Conservation (phyloP, 2,113 vertebrate species). For the Hyaena hyaena region DNA sequence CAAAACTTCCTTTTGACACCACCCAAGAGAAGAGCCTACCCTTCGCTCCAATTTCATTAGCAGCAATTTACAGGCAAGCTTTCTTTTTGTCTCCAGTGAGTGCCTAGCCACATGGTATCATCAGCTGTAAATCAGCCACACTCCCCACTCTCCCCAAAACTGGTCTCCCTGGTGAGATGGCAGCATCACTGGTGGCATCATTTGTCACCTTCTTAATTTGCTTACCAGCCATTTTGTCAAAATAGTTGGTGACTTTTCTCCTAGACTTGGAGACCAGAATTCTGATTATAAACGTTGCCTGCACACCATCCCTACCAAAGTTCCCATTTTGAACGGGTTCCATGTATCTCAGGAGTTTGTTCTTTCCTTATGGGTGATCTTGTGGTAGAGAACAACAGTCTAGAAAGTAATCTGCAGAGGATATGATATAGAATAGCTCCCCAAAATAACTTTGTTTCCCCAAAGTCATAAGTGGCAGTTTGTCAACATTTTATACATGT, state of each 20-base stretch:
- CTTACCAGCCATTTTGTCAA: slow-evolving; percentile 58
- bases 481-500: not conserved
- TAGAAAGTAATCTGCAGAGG: not conserved
- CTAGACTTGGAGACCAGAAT: not conserved
- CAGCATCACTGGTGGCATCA: slow-evolving; percentile 20
- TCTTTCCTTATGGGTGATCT: slow-evolving; percentile 7
- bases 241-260: slow-evolving; percentile 28
- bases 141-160: slow-evolving; percentile 46
- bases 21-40: slow-evolving; percentile 35
- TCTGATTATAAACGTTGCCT: slow-evolving; percentile 45
- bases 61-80: slow-evolving; percentile 50
- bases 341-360: not conserved
- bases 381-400: not conserved
- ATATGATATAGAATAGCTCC: not conserved
- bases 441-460: not conserved
- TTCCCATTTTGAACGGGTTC: slow-evolving; percentile 49
- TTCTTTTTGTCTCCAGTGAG: slow-evolving; percentile 69
- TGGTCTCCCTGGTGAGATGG: slow-evolving; percentile 43
- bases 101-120: slow-evolving; percentile 69
- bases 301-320: not conserved
- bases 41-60: slow-evolving; percentile 56
- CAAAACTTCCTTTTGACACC: slow-evolving; percentile 29
- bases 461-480: not conserved
- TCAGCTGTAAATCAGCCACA: slow-evolving; percentile 76
- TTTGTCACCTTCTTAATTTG: slow-evolving; percentile 67